Evolutionary conservation across 2,888 invertebrate species (phyloP).

Genomic region (Diaphora mendica): DNA sequence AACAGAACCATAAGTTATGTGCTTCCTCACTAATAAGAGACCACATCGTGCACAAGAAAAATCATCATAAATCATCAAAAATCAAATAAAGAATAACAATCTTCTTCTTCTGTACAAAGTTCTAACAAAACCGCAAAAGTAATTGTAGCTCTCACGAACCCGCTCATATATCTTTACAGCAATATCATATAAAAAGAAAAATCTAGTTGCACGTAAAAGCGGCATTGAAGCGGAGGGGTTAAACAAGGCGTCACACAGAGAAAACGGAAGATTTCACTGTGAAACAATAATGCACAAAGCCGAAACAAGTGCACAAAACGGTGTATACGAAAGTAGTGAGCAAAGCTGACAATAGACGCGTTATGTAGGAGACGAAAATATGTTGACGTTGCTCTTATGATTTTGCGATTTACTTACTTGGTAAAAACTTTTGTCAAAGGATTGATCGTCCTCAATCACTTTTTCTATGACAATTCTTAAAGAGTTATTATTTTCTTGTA

Average conservation of each 20-base stretch:
- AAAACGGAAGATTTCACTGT: conserved; percentile 57
- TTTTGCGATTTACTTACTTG: background rate
- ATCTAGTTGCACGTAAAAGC: conserved; percentile 44
- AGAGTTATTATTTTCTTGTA: background rate
- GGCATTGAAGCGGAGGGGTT: conserved; percentile 41
- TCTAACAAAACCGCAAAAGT: background rate
- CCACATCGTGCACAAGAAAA: too few species aligned
- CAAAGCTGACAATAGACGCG: conserved; percentile 24
- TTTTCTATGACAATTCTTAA: background rate
- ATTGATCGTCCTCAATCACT: background rate
- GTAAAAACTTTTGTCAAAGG: background rate
- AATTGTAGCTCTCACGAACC: conserved; percentile 15
- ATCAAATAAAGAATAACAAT: background rate
- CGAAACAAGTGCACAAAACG: conserved; percentile 32
- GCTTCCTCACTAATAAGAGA: too few species aligned
- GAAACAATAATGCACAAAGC: conserved; percentile 67
- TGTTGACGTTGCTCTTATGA: background rate
- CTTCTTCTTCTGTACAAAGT: background rate
- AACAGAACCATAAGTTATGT: too few species aligned
- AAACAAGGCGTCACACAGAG: conserved; percentile 58
- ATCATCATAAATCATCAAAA: too few species aligned
- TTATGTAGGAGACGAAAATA: background rate
- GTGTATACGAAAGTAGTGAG: background rate
- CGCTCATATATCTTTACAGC: conserved; percentile 17
- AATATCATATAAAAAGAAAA: conserved; percentile 37